A percentile compares a stretch with the other conserved stretches of the same genome.
These are phyloP conservation scores for Amblyjoppa fuscipennis DNA, from an alignment of 2,888 invertebrate species.

Conservation along the genomic window DNA sequence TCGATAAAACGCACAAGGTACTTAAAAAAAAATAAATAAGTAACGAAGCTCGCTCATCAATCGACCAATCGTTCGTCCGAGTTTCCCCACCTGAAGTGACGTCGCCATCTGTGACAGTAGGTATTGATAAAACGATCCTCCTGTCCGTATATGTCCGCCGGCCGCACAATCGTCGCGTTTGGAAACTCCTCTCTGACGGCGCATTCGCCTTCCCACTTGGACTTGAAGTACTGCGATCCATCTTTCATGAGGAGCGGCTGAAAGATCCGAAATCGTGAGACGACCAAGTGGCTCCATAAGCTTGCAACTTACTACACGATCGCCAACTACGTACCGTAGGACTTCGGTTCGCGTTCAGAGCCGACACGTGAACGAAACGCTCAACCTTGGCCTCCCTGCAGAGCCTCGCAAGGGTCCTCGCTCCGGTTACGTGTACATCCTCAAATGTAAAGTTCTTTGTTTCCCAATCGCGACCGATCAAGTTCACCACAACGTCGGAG, in stretches of 20 bases:
- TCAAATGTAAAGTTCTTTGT: constrained; percentile 95
- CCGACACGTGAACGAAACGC: constrained; percentile 96
- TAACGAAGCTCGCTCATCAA: not conserved
- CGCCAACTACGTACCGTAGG: constrained; percentile 86
- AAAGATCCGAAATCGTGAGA: not conserved
- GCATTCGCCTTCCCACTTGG: constrained; percentile 94
- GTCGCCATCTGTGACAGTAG: constrained; percentile 70
- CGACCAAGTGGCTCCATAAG: not conserved
- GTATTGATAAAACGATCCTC: constrained; percentile 92
- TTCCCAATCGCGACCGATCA: constrained; percentile 96
- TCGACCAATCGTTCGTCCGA: constrained; percentile 16
- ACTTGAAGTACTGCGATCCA: constrained; percentile 92
- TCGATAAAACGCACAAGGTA: not conserved
- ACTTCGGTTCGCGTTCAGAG: constrained; percentile 91
- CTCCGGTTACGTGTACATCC: constrained; percentile 95
- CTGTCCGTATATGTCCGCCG: constrained; percentile 96
- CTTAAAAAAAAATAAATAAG: not conserved
- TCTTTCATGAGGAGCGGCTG: constrained; percentile 88
- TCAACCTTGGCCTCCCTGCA: constrained; percentile 93
- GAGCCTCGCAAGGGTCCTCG: constrained; percentile 92
- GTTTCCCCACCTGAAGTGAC: constrained; percentile 79
- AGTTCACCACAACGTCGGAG: constrained; percentile 98
- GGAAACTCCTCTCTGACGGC: constrained; percentile 98
- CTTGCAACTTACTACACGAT: not conserved
- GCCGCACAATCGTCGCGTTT: constrained; percentile 96